Percentiles rank a stretch among this genome's conserved stretches.
Conservation (phyloP, 2,113 vertebrate genomes). For the Rhineura floridana region DNA sequence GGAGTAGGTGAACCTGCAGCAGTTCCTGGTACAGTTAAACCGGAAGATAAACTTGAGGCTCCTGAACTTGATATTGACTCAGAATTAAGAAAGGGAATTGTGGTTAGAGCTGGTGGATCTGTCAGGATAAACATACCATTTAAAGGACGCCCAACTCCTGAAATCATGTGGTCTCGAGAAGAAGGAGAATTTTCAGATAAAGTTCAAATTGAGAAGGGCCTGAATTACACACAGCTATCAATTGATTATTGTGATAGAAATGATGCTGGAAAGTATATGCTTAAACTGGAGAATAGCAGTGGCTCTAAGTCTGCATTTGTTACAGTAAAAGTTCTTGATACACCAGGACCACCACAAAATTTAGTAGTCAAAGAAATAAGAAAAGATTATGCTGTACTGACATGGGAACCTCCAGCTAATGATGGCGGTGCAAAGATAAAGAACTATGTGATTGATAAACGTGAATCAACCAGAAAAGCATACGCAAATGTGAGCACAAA, state of each 20-base stretch:
- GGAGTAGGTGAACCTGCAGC: slow-evolving; percentile 91
- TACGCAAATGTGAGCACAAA: slow-evolving; percentile 92
- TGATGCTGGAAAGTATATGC: slow-evolving; percentile 94
- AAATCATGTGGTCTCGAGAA: slow-evolving; percentile 93
- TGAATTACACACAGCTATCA: slow-evolving; percentile 90
- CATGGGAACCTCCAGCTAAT: slow-evolving; percentile 94
- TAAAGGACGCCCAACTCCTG: slow-evolving; percentile 91
- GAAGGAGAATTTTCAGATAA: slow-evolving; percentile 90
- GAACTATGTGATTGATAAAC: slow-evolving; percentile 96
- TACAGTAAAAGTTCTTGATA: slow-evolving; percentile 93
- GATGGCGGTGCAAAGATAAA: slow-evolving; percentile 95
- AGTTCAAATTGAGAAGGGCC: slow-evolving; percentile 88
- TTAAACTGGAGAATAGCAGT: slow-evolving; percentile 91
- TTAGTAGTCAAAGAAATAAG: slow-evolving; percentile 90
- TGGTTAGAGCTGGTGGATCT: slow-evolving; percentile 91
- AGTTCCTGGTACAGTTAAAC: slow-evolving; percentile 87
- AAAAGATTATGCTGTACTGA: slow-evolving; percentile 88
- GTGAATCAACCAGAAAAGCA: slow-evolving; percentile 93
- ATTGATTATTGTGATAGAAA: slow-evolving; percentile 94
- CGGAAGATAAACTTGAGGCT: slow-evolving; percentile 92
- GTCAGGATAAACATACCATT: slow-evolving; percentile 92
- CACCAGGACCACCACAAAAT: slow-evolving; percentile 91
- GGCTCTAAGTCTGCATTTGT: slow-evolving; percentile 96
- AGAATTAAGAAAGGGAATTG: slow-evolving; percentile 93
- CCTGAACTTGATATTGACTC: slow-evolving; percentile 95